A percentile compares a stretch with the other conserved stretches of the same genome.
These are phyloP conservation scores for Zophobas morio DNA, from an alignment of 1,140 invertebrate genomes.

Conservation along the genomic window DNA sequence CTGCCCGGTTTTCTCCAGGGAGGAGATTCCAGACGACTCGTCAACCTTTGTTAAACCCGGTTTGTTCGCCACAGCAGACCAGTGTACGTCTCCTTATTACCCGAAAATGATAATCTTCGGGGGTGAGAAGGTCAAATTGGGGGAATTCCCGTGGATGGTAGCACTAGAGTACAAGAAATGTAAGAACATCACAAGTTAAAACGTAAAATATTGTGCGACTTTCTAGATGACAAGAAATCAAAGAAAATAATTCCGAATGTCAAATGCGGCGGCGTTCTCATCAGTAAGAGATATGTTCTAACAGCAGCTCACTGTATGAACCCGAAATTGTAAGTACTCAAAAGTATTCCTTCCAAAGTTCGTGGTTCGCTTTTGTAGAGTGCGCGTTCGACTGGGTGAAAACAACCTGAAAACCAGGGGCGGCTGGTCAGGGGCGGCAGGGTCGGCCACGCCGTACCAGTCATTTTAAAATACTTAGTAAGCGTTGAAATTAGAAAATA, in stretches of 20 bases:
- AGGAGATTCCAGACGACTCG: no score
- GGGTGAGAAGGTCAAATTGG: background rate
- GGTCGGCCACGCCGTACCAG: no score
- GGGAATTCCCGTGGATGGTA: conserved; percentile 20
- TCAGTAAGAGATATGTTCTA: conserved; percentile 71
- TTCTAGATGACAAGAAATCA: no score
- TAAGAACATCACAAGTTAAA: no score
- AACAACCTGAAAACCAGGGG: conserved; percentile 70
- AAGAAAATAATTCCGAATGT: background rate
- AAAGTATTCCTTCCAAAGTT: background rate
- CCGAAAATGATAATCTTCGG: background rate
- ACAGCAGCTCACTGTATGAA: conserved; percentile 89
- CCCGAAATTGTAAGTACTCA: conserved; percentile 58
- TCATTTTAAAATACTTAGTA: no score
- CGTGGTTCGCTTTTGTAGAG: conserved; percentile 62
- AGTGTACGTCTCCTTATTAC: background rate
- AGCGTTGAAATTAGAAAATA: no score
- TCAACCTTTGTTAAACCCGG: no score
- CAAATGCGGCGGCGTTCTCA: conserved; percentile 70
- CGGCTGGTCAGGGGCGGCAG: conserved; percentile 68
- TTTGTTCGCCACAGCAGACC: background rate
- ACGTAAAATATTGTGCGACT: no score
- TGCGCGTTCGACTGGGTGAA: conserved; percentile 74
- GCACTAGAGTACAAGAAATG: background rate
- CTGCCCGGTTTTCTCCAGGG: no score